Conservation (phyloP, 1,140 invertebrate genomes). For the Heliothis subflexa region DNA sequence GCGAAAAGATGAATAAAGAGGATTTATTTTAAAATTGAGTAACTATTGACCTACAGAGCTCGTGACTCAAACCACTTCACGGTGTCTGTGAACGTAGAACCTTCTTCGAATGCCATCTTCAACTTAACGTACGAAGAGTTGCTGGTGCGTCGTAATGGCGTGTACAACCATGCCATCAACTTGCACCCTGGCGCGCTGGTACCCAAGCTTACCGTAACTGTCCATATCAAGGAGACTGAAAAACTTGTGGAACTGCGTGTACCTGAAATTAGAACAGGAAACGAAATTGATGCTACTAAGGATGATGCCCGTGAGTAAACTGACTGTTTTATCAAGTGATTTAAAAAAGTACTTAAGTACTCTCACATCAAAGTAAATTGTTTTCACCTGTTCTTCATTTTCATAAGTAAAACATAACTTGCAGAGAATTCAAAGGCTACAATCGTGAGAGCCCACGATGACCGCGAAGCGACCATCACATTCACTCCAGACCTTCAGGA, state of each 20-base stretch:
- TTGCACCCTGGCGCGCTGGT: constrained; percentile 87
- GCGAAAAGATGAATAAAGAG: no score
- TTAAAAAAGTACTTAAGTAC: no score
- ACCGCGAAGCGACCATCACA: constrained; percentile 69
- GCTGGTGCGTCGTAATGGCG: constrained; percentile 85
- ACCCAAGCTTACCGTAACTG: constrained; percentile 86
- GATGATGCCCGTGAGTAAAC: constrained; percentile 77
- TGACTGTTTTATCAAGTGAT: no score
- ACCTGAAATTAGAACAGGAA: constrained; percentile 87
- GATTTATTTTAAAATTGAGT: not conserved
- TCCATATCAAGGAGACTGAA: constrained; percentile 87
- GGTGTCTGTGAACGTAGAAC: constrained; percentile 88
- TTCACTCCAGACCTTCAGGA: constrained; percentile 85
- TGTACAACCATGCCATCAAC: constrained; percentile 88
- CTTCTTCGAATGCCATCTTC: constrained; percentile 87
- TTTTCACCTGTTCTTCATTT: not conserved
- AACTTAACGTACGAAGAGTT: constrained; percentile 90
- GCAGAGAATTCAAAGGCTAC: constrained; percentile 71
- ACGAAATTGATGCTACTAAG: constrained; percentile 86
- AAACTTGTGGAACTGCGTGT: constrained; percentile 86
- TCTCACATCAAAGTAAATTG: no score
- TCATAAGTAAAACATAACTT: constrained; percentile 35
- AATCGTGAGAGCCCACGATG: constrained; percentile 63
- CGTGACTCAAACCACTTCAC: constrained; percentile 89
- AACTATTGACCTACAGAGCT: constrained; percentile 75